Evolutionary conservation across 2,888 invertebrate genomes (phyloP).

Genomic region (Dascillus cervinus): DNA sequence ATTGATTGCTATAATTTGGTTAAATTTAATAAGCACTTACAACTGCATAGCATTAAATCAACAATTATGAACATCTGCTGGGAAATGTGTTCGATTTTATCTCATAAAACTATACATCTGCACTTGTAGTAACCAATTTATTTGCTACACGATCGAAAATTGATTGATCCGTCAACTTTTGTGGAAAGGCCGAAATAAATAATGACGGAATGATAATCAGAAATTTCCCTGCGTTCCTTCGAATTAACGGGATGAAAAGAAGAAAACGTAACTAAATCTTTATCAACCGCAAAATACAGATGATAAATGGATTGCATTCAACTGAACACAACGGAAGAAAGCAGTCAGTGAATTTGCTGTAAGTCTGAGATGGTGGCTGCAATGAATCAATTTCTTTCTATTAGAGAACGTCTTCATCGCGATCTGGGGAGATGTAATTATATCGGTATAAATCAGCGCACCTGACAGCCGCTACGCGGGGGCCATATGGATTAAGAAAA

Average conservation of each 20-base stretch:
- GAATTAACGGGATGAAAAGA: conserved; percentile 36
- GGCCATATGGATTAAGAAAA: conserved; percentile 23
- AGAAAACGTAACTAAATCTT: conserved; percentile 41
- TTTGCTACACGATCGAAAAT: no score
- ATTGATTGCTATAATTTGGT: no score
- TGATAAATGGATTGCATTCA: conserved; percentile 41
- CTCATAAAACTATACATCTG: no score
- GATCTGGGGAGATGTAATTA: conserved; percentile 37
- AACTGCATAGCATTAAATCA: no score
- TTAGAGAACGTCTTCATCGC: conserved; percentile 30
- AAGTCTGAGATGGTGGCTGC: conserved; percentile 22
- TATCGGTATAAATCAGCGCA: conserved; percentile 37
- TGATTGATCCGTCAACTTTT: no score
- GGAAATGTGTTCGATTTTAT: no score
- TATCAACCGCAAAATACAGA: conserved; percentile 39
- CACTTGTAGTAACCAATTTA: no score
- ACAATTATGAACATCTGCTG: no score
- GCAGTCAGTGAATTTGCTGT: conserved; percentile 35
- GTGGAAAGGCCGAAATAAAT: conserved; percentile 36
- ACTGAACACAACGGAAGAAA: conserved; percentile 30
- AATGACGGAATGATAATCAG: conserved; percentile 41
- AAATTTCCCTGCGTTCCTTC: conserved; percentile 34
- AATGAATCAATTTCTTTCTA: conserved; percentile 36
- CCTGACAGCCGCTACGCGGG: conserved; percentile 30
- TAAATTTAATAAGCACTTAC: no score